Percentiles rank a stretch among this genome's conserved stretches.
phyloP scores from a whole-genome alignment of 35 echinoderm and acorn worm genomes.

The Ptychodera flava region DNA sequence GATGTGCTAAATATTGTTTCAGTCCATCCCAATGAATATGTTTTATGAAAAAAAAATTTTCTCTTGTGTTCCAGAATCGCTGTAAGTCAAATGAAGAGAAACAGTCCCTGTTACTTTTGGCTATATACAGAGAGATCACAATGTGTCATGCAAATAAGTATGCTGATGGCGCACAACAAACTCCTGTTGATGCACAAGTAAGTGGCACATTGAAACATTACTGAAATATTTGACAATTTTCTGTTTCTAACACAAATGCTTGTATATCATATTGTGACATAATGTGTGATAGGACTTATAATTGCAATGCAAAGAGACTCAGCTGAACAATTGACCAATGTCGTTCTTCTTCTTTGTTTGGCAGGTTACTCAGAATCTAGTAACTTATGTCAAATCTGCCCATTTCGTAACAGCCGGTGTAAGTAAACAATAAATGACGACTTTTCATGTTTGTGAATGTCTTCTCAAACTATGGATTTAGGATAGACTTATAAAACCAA shows the following conservation, averaged over 20 bases:
- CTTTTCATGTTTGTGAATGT: background rate
- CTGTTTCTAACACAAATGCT: no score
- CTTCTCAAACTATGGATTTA: no score
- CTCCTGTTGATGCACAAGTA: background rate
- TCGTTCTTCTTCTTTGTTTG: no score
- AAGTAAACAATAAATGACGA: background rate
- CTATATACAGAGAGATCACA: slow-evolving; percentile 15
- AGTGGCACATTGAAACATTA: no score
- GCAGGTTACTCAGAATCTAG: background rate
- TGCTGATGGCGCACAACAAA: background rate
- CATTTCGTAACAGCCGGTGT: background rate
- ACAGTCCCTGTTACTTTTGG: background rate
- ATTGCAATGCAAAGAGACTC: no score
- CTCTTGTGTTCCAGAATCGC: no score
- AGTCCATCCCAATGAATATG: background rate
- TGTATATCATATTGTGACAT: no score
- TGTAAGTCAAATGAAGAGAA: background rate
- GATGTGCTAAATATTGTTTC: background rate
- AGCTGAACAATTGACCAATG: no score
- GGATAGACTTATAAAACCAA: no score
- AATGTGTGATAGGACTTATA: no score
- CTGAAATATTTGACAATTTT: no score
- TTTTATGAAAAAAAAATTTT: background rate
- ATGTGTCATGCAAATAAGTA: slow-evolving; percentile 7
- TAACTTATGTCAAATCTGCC: background rate